Conservation (phyloP, 1,140 invertebrate genomes). For the Trachymyrmex septentrionalis region DNA sequence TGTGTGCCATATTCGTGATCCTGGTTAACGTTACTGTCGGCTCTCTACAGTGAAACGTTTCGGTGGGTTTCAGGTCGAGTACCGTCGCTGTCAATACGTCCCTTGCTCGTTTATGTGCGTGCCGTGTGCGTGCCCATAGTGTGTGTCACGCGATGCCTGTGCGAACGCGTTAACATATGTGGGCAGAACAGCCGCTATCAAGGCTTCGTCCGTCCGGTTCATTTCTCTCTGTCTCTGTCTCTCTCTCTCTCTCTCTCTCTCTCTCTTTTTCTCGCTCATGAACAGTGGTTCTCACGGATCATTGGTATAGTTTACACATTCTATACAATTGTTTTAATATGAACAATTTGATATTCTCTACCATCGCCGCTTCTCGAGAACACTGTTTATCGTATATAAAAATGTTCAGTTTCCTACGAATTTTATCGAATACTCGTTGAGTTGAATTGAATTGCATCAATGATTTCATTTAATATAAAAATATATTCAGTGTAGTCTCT, state of each 20-base stretch:
- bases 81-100: constrained; percentile 59
- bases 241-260: constrained; percentile 56
- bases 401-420: neutral
- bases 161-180: constrained; percentile 74
- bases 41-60: constrained; percentile 37
- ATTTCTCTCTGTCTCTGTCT: constrained; percentile 52
- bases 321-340: neutral
- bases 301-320: neutral
- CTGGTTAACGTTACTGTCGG: constrained; percentile 51
- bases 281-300: constrained; percentile 73
- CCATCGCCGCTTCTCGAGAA: neutral
- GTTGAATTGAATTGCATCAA: neutral
- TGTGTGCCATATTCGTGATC: constrained; percentile 5
- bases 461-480: neutral
- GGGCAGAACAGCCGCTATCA: constrained; percentile 71
- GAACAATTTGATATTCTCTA: neutral
- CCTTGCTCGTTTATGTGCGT: constrained; percentile 64
- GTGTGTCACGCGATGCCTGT: constrained; percentile 68
- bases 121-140: constrained; percentile 64
- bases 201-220: constrained; percentile 71
- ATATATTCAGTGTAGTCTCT: neutral
- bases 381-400: neutral
- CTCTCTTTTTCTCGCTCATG: no score
- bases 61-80: constrained; percentile 56
- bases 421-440: neutral